These are phyloP conservation scores for Harpalus rubripes DNA, from an alignment of 2,888 invertebrate species.

Conservation along the genomic window DNA sequence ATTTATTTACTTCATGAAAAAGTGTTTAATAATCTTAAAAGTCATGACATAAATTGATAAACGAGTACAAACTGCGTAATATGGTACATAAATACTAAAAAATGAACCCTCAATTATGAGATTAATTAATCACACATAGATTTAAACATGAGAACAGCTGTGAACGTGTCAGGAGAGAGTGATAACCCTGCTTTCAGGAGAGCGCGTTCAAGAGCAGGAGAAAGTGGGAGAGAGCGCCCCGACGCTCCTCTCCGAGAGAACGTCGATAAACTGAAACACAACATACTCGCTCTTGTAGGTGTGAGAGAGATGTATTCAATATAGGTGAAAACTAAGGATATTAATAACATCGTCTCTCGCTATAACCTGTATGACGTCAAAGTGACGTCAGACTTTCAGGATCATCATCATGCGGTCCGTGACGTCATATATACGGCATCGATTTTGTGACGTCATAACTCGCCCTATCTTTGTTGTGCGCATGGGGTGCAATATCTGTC, in stretches of 20 bases:
- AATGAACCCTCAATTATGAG: background rate
- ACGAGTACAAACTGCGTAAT: background rate
- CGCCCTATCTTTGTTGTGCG: constrained; percentile 31
- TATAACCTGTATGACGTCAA: constrained; percentile 58
- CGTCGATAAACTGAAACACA: constrained; percentile 43
- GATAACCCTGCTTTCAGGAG: constrained; percentile 11
- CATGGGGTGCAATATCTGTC: constrained; percentile 3
- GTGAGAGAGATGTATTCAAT: constrained; percentile 16
- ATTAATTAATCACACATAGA: constrained; percentile 6
- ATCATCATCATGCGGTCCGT: constrained; percentile 46
- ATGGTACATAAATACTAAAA: background rate
- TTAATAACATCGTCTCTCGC: constrained; percentile 57
- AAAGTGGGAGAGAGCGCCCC: constrained; percentile 62
- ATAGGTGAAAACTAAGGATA: constrained; percentile 46
- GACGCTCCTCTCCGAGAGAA: constrained; percentile 43
- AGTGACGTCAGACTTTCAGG: constrained; percentile 58
- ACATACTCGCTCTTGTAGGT: background rate
- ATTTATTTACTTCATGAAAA: background rate
- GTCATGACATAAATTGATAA: background rate
- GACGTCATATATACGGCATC: constrained; percentile 54
- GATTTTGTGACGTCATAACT: constrained; percentile 55
- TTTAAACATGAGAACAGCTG: constrained; percentile 31
- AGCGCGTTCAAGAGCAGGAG: constrained; percentile 38
- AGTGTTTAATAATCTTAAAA: background rate
- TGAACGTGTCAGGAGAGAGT: constrained; percentile 32